These are phyloP conservation scores for Serrognathus titanus DNA, from an alignment of 2,888 invertebrate genomes.

Conservation along the genomic window DNA sequence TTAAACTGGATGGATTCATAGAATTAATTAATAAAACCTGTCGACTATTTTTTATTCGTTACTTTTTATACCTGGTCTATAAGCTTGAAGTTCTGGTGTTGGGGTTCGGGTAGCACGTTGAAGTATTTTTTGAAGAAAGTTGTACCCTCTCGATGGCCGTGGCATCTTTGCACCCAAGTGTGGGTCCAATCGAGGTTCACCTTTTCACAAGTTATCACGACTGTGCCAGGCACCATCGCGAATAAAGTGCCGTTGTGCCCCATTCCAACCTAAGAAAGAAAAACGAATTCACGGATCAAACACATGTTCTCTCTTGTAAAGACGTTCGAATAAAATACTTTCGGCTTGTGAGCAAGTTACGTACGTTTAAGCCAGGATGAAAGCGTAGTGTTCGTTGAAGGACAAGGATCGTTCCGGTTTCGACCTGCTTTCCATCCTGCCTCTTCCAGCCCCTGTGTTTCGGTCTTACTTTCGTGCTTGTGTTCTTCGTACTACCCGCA, in stretches of 20 bases:
- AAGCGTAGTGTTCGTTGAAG: constrained; percentile 68
- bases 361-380: constrained; percentile 77
- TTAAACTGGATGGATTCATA: constrained; percentile 54
- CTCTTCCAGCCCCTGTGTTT: constrained; percentile 77
- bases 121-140: constrained; percentile 80
- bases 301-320: too few relatives aligned
- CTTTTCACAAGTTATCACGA: constrained; percentile 78
- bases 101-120: constrained; percentile 74
- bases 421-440: constrained; percentile 67
- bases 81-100: constrained; percentile 75
- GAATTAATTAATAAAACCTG: constrained; percentile 9
- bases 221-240: constrained; percentile 76
- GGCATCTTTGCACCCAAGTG: constrained; percentile 65
- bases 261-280: constrained; percentile 70
- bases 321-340: too few relatives aligned
- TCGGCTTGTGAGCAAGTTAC: too few relatives aligned
- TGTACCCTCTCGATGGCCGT: constrained; percentile 61
- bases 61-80: constrained; percentile 62
- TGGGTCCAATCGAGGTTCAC: constrained; percentile 76
- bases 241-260: constrained; percentile 75
- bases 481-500: constrained; percentile 68
- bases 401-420: constrained; percentile 64
- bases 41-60: background rate
- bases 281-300: background rate
- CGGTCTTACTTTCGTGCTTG: constrained; percentile 62